Conservation (phyloP, 2,113 vertebrate genomes). For the Terrapene triunguis region DNA sequence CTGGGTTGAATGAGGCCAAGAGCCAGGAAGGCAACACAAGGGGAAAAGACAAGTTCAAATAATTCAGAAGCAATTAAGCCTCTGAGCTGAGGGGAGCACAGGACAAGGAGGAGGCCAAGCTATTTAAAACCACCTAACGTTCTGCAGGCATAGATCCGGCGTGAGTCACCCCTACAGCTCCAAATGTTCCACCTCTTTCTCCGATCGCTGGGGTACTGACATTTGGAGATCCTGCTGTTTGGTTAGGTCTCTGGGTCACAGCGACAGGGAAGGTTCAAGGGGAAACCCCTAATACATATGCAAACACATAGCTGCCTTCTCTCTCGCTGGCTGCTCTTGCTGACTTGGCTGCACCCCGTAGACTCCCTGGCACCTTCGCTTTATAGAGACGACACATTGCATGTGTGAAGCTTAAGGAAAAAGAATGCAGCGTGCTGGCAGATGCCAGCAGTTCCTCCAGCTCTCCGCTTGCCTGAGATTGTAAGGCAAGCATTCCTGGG, state of each 20-base stretch:
- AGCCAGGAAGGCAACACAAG: background rate
- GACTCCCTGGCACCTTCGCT: background rate
- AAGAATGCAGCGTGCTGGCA: background rate
- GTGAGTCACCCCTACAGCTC: background rate
- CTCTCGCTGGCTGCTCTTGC: background rate
- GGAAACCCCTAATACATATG: background rate
- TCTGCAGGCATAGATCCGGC: background rate
- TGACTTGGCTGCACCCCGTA: background rate
- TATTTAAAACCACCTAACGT: conserved; percentile 38
- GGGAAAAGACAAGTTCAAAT: background rate
- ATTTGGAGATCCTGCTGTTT: background rate
- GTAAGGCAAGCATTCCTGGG: background rate
- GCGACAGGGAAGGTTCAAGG: background rate
- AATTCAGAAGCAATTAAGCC: background rate
- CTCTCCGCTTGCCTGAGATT: background rate
- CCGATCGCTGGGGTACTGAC: background rate
- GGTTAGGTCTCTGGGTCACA: background rate
- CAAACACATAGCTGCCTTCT: background rate
- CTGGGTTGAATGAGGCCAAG: background rate
- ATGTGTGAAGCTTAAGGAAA: background rate
- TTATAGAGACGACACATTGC: background rate
- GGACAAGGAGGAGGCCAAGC: conserved; percentile 14
- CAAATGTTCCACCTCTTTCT: background rate
- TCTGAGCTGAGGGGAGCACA: background rate
- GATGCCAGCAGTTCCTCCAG: background rate